These are phyloP conservation scores for Pammene fasciana DNA, from an alignment of 2,888 invertebrate genomes.

Conservation along the genomic window DNA sequence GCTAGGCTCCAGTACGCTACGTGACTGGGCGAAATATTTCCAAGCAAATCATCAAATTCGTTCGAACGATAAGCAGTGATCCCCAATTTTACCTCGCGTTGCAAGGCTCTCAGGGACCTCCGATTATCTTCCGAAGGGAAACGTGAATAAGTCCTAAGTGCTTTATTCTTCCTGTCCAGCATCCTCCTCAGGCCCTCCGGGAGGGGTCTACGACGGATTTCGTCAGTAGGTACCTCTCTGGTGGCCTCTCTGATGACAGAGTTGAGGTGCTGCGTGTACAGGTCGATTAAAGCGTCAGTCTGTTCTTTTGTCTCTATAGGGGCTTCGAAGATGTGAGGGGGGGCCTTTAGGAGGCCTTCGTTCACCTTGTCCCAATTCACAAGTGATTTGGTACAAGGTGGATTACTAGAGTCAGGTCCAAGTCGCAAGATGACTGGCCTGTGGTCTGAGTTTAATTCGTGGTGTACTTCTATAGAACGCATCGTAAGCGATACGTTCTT, in stretches of 20 bases:
- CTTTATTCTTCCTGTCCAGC: not conserved
- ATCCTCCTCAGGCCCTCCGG: not conserved
- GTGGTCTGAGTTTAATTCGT: slow-evolving; percentile 5
- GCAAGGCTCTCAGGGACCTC: not conserved
- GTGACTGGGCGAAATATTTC: slow-evolving; percentile 16
- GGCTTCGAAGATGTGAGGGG: not conserved
- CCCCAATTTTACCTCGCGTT: not conserved
- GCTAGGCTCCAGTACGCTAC: slow-evolving; percentile 20
- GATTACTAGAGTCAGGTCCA: not conserved
- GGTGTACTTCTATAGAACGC: slow-evolving; percentile 7
- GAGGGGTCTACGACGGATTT: not conserved
- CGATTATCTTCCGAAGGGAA: slow-evolving; percentile 10
- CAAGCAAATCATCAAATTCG: not conserved
- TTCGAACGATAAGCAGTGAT: not conserved
- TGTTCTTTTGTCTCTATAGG: not conserved
- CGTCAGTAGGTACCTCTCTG: not conserved
- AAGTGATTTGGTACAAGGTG: not conserved
- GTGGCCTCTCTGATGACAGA: not conserved
- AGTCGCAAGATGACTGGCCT: not conserved
- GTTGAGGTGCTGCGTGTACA: not conserved
- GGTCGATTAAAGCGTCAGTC: not conserved
- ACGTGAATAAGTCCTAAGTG: not conserved
- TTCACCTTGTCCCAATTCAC: not conserved
- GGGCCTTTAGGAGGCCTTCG: not conserved
- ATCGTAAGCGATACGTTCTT: not conserved